Evolutionary conservation across 2,888 invertebrate species (phyloP).

Genomic region (Metellina segmentata): DNA sequence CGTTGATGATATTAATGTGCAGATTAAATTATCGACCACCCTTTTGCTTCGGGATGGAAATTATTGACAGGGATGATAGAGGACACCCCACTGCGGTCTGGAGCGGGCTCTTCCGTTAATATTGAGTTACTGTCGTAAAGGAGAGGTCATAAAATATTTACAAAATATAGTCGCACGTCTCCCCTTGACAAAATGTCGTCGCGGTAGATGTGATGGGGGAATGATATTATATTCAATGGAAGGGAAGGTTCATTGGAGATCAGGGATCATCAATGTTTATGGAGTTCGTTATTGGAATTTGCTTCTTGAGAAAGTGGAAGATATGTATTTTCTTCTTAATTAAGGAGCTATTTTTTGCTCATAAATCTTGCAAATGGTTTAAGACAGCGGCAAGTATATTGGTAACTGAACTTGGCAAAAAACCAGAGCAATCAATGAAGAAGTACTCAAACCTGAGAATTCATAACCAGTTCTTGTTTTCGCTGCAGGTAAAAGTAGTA

Average conservation of each 20-base stretch:
- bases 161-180: slow-evolving; percentile 46
- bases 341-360: not conserved
- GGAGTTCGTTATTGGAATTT: not conserved
- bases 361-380: not conserved
- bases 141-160: slow-evolving; percentile 61
- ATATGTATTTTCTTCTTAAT: not conserved
- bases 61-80: slow-evolving; percentile 56
- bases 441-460: too few relatives aligned
- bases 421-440: too few relatives aligned
- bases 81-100: slow-evolving; percentile 49
- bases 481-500: too few relatives aligned
- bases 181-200: not conserved
- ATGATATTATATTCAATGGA: slow-evolving; percentile 8
- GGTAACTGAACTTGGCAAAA: too few relatives aligned
- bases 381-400: too few relatives aligned
- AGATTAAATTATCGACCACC: slow-evolving; percentile 67
- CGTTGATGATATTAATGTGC: slow-evolving; percentile 60
- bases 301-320: not conserved
- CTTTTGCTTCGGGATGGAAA: slow-evolving; percentile 41
- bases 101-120: slow-evolving; percentile 37
- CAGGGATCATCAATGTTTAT: not conserved
- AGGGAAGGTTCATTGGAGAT: too few relatives aligned
- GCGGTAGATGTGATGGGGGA: slow-evolving; percentile 26
- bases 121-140: slow-evolving; percentile 59
- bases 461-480: too few relatives aligned